These are phyloP conservation scores for Odontophorus gujanensis DNA, from an alignment of 2,113 vertebrate genomes.

Conservation along the genomic window DNA sequence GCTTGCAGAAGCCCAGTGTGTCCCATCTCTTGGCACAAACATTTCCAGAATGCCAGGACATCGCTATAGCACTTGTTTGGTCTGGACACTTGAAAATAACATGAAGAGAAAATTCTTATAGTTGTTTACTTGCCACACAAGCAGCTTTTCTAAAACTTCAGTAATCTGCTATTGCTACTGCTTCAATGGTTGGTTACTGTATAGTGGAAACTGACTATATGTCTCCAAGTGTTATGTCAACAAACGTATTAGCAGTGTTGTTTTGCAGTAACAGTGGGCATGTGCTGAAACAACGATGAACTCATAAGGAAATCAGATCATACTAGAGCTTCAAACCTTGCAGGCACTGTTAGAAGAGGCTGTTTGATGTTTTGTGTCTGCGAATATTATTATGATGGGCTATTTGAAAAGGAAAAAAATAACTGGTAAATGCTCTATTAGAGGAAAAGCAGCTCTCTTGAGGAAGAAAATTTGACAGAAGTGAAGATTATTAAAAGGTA, in stretches of 20 bases:
- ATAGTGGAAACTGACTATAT: not conserved
- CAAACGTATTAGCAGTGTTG: not conserved
- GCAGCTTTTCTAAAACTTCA: constrained; percentile 12
- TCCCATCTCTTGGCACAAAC: not conserved
- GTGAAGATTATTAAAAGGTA: constrained; percentile 46
- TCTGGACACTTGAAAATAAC: not conserved
- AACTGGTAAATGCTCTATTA: constrained; percentile 55
- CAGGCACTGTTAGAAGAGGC: not conserved
- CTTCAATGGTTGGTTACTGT: not conserved
- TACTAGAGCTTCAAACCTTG: constrained; percentile 41
- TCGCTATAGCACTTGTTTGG: not conserved
- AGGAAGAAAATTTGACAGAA: constrained; percentile 50
- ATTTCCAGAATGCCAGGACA: not conserved
- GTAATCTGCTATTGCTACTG: not conserved
- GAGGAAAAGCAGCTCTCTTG: constrained; percentile 34
- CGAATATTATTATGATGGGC: constrained; percentile 62
- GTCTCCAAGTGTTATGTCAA: not conserved
- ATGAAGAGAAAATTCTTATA: not conserved
- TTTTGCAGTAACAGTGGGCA: not conserved
- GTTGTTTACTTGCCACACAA: not conserved
- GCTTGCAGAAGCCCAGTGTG: not conserved
- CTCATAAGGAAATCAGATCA: constrained; percentile 6
- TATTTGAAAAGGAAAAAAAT: constrained; percentile 57
- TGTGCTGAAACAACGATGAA: constrained; percentile 14
- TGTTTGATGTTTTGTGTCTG: constrained; percentile 70